phyloP scores from a whole-genome alignment of 2,797 vertebrate species.

The Pipistrellus kuhlii region DNA sequence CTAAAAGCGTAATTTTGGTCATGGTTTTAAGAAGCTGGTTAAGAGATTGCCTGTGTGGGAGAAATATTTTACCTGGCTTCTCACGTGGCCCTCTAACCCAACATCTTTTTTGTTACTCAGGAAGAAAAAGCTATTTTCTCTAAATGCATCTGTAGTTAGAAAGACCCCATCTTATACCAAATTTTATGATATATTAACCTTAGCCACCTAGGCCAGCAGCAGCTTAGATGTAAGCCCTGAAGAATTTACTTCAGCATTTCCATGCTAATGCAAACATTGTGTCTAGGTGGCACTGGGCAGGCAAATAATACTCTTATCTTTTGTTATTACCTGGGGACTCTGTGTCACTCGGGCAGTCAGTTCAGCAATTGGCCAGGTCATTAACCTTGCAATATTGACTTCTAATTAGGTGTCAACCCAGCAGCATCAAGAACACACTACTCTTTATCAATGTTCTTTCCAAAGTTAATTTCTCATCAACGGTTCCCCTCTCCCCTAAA shows the following conservation, averaged over 20 bases:
- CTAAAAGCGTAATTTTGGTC: constrained; percentile 56
- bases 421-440: constrained; percentile 67
- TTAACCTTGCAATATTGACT: constrained; percentile 78
- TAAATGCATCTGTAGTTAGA: constrained; percentile 64
- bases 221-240: constrained; percentile 54
- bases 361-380: constrained; percentile 73
- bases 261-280: constrained; percentile 70
- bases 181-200: constrained; percentile 74
- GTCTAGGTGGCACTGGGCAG: constrained; percentile 45
- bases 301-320: constrained; percentile 78
- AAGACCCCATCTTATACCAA: constrained; percentile 64
- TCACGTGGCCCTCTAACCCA: constrained; percentile 9
- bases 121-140: constrained; percentile 71
- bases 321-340: constrained; percentile 73
- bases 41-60: constrained; percentile 14
- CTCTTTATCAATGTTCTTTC: constrained; percentile 71
- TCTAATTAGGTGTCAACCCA: constrained; percentile 76
- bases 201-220: constrained; percentile 60
- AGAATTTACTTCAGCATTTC: constrained; percentile 65
- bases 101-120: constrained; percentile 63
- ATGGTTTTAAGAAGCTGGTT: constrained; percentile 49
- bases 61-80: constrained; percentile 54
- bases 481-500: not conserved
- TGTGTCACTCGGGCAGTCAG: constrained; percentile 72
- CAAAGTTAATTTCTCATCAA: constrained; percentile 57